phyloP scores from a whole-genome alignment of 2,113 vertebrate species.

The Entomyzon cyanotis region DNA sequence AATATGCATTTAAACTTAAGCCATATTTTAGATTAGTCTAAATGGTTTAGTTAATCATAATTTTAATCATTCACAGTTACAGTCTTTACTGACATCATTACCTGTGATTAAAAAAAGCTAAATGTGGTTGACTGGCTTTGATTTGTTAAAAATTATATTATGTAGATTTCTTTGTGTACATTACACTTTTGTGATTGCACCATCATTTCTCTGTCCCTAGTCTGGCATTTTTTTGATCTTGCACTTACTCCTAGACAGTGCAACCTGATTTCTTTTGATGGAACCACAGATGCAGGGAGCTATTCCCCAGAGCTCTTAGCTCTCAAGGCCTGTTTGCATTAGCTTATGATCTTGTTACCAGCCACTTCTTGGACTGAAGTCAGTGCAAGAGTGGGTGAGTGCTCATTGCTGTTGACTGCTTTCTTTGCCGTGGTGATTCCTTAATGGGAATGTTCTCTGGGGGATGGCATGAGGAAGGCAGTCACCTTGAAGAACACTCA shows the following conservation, averaged over 20 bases:
- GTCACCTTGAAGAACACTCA: background rate
- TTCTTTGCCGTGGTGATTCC: background rate
- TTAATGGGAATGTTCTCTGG: background rate
- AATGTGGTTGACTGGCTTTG: background rate
- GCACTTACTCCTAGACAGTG: constrained; percentile 20
- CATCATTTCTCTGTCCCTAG: background rate
- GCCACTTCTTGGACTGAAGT: background rate
- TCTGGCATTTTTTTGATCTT: constrained; percentile 23
- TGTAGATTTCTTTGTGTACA: background rate
- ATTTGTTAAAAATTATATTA: background rate
- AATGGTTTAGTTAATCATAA: background rate
- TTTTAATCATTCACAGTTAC: background rate
- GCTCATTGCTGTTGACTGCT: background rate
- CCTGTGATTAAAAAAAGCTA: background rate
- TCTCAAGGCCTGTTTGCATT: constrained; percentile 25
- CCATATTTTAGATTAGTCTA: background rate
- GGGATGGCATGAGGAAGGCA: background rate
- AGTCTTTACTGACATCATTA: background rate
- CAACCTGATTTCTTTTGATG: constrained; percentile 56
- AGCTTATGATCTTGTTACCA: background rate
- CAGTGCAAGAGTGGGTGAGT: background rate
- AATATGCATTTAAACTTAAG: background rate
- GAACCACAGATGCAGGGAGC: constrained; percentile 9
- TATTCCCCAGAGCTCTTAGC: constrained; percentile 4
- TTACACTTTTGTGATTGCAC: background rate